Conservation (phyloP, 2,113 vertebrate species). For the Oxygymnocypris stewartii region DNA sequence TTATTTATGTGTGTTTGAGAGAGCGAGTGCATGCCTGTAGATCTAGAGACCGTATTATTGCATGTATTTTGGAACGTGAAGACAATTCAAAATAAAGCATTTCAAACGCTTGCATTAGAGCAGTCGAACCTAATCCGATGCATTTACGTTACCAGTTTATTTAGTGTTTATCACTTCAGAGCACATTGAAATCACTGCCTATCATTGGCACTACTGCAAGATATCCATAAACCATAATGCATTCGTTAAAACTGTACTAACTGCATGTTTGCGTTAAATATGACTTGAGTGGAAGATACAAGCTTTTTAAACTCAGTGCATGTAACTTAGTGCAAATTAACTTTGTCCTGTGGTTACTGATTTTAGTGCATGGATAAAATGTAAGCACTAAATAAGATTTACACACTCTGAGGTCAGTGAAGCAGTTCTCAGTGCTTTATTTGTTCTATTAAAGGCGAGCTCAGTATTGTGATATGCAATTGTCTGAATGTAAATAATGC, state of each 20-base stretch:
- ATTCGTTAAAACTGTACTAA: not conserved
- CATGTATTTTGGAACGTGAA: not conserved
- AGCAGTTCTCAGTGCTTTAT: not conserved
- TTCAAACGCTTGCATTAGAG: not conserved
- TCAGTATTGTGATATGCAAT: not conserved
- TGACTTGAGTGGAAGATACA: not conserved
- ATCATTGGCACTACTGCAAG: not conserved
- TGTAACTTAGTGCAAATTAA: not conserved
- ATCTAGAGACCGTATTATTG: no score
- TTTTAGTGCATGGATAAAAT: not conserved
- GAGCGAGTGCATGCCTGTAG: not conserved
- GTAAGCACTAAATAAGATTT: not conserved
- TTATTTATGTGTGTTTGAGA: not conserved
- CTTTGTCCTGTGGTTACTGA: not conserved
- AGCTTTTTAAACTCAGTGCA: not conserved
- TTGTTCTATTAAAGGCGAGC: not conserved
- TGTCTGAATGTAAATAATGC: not conserved
- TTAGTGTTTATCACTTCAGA: not conserved
- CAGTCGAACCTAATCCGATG: not conserved
- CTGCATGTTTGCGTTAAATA: not conserved
- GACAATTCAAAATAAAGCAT: not conserved
- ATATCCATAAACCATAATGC: not conserved
- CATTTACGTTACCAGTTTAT: not conserved
- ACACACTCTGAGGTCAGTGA: not conserved
- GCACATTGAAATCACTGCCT: not conserved